Conservation (phyloP, 37 sponge, comb jelly and placozoan genomes). For the Chondrosia reniformis region DNA sequence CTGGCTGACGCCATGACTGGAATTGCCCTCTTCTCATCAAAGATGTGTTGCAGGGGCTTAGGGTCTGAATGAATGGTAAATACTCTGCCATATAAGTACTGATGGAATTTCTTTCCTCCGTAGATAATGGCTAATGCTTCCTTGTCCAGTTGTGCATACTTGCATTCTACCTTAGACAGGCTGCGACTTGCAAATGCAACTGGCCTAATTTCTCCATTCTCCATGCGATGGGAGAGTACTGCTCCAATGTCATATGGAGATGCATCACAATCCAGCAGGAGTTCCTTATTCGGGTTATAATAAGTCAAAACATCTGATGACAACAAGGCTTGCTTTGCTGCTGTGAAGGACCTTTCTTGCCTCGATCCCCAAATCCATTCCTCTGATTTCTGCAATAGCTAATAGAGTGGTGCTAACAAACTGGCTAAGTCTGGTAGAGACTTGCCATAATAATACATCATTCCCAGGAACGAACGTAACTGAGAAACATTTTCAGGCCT, state of each 20-base stretch:
- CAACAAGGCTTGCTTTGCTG: slow-evolving; percentile 27
- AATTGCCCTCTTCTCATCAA: not conserved
- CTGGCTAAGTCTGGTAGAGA: slow-evolving; percentile 42
- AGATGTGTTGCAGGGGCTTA: slow-evolving; percentile 21
- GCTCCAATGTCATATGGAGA: slow-evolving; percentile 30
- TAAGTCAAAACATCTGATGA: slow-evolving; percentile 27
- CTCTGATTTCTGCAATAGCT: slow-evolving; percentile 22
- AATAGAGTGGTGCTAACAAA: slow-evolving; percentile 8
- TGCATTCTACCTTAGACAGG: not conserved
- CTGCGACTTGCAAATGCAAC: not conserved
- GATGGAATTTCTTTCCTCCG: slow-evolving; percentile 1
- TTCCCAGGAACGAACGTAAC: slow-evolving; percentile 36
- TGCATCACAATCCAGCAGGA: slow-evolving; percentile 35
- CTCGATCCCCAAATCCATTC: slow-evolving; percentile 22
- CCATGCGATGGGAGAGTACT: slow-evolving; percentile 5
- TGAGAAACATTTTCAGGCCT: slow-evolving; percentile 12
- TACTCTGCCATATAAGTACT: not conserved
- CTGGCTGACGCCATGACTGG: slow-evolving; percentile 20
- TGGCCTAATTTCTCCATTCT: not conserved
- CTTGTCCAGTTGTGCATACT: slow-evolving; percentile 25
- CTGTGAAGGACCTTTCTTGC: slow-evolving; percentile 24
- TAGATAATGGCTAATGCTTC: slow-evolving; percentile 7
- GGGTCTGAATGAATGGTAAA: slow-evolving; percentile 15
- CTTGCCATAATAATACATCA: slow-evolving; percentile 41
- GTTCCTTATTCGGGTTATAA: not conserved